Evolutionary conservation across 2,888 invertebrate species (phyloP), one percentile per base, ranked within the genome.

Genomic region (Subacronicta megacephala): DNA sequence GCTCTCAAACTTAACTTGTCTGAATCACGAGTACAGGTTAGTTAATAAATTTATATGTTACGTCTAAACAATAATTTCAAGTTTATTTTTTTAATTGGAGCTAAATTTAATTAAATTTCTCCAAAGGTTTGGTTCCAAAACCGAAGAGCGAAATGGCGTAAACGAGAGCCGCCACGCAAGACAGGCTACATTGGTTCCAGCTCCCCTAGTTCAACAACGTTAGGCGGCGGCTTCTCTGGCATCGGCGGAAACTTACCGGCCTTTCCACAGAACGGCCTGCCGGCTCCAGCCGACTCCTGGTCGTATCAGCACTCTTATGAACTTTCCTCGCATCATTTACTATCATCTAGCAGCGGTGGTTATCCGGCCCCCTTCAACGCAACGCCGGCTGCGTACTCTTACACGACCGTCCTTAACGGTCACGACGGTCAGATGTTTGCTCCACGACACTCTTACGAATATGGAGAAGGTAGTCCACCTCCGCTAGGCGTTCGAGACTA

Each of bases 71-170:
- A n/a, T n/a, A n/a, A n/a, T n/a, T n/a, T n/a, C n/a, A n/a, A n/a
- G n/a, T n/a, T n/a, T n/a, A n/a, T n/a, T n/a, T n/a, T n/a, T n/a
- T n/a, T n/a, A n/a, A n/a, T n/a, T n/a, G n/a, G n/a, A n/a, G 10
- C 10, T 26, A 10, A 10, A 26, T 10, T 12, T 44, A 35, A 4
- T 35, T 47, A 31, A 18, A 1, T 47, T 49, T 41, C n/a, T 67
- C n/a, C n/a, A 38, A 57, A 94, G 88, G 97, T 97, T 29, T 98
- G 97, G 97, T 98, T 98, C 88, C 97, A 98, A 93, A 98, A 98
- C 85, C 95, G 98, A 64, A 95, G 98, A 65, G 98, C 98, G 12
- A 98, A 98, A 87, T 98, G 98, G 98, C 96, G 98, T 43, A 98
- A 98, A 85, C 96, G 98, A 33, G 98, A 98, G 84, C 98, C 98